phyloP scores from a whole-genome alignment of 2,113 vertebrate genomes.

The Triplophysa dalaica region DNA sequence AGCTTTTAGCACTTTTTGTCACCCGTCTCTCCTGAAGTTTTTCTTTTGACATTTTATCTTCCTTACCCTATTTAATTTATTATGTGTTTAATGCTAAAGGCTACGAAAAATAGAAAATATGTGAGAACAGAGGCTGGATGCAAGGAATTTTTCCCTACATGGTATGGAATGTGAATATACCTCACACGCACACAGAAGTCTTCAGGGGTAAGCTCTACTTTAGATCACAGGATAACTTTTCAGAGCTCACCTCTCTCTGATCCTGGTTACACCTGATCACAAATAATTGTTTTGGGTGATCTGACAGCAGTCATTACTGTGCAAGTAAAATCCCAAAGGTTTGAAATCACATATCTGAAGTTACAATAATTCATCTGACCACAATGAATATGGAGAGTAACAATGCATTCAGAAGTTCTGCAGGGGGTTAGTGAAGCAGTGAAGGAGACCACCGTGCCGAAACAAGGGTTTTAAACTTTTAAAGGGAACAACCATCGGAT shows the following conservation, averaged over 20 bases:
- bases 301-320: too few species aligned
- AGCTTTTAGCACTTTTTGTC: not conserved
- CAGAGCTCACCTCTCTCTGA: not conserved
- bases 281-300: too few species aligned
- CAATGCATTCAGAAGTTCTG: too few species aligned
- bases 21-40: not conserved
- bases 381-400: too few species aligned
- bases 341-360: too few species aligned
- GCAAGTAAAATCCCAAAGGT: too few species aligned
- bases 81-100: not conserved
- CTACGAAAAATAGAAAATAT: slow-evolving; percentile 36
- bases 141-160: slow-evolving; percentile 69
- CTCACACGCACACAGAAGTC: slow-evolving; percentile 60
- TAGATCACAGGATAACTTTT: not conserved
- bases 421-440: too few species aligned
- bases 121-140: slow-evolving; percentile 29
- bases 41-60: not conserved
- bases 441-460: too few species aligned
- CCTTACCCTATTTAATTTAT: not conserved
- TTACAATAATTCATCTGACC: too few species aligned
- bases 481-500: too few species aligned
- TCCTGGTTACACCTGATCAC: not conserved
- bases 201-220: slow-evolving; percentile 50
- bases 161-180: slow-evolving; percentile 76
- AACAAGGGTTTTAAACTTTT: too few species aligned